phyloP scores from a whole-genome alignment of 2,797 vertebrate species.

The Ispidina picta region DNA sequence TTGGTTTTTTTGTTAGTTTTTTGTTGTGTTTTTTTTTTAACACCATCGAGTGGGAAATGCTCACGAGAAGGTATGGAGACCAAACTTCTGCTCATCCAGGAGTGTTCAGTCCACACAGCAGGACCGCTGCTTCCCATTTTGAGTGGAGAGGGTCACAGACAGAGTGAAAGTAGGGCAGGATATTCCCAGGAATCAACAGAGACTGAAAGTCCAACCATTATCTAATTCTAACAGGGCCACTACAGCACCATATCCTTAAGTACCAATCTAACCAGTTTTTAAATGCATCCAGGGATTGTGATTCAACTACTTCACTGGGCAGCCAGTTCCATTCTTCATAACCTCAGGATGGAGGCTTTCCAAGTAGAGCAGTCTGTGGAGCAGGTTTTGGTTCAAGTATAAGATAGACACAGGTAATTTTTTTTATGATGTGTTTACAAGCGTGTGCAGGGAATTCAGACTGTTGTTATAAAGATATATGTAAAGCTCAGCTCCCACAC shows the following conservation, averaged over 20 bases:
- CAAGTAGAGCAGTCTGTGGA: not conserved
- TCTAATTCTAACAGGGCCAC: too few species aligned
- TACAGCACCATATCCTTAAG: too few species aligned
- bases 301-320: too few species aligned
- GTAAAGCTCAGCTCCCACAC: not conserved
- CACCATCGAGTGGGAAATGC: not conserved
- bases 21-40: too few species aligned
- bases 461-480: not conserved
- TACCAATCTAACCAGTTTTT: too few species aligned
- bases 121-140: not conserved
- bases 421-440: not conserved
- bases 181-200: not conserved
- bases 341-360: not conserved
- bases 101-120: rapidly evolving
- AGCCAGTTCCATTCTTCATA: too few species aligned
- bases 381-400: not conserved
- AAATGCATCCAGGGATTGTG: too few species aligned
- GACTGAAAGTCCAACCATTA: not conserved
- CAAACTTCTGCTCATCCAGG: rapidly evolving
- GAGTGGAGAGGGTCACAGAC: not conserved
- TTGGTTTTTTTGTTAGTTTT: not conserved
- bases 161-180: not conserved
- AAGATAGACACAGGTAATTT: not conserved
- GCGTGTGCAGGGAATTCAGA: not conserved
- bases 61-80: not conserved